A percentile compares a stretch with the other conserved stretches of the same genome.
These are phyloP conservation scores for Diorhabda sublineata DNA, from an alignment of 1,140 invertebrate genomes.

Conservation along the genomic window DNA sequence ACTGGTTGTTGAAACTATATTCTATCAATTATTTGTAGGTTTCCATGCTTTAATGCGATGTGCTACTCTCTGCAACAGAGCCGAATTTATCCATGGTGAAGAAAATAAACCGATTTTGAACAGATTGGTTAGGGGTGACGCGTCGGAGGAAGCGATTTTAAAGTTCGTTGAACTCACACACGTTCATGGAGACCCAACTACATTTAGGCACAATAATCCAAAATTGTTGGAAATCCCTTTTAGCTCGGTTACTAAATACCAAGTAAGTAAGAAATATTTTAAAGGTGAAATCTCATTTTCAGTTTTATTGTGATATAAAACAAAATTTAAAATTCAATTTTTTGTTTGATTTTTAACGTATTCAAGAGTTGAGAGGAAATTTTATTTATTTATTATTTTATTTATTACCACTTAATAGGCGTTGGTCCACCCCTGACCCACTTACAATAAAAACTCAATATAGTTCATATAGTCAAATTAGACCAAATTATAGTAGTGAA, in stretches of 20 bases:
- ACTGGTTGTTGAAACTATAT: not conserved
- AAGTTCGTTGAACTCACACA: constrained; percentile 70
- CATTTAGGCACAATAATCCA: constrained; percentile 55
- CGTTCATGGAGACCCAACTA: constrained; percentile 56
- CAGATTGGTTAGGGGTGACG: constrained; percentile 70
- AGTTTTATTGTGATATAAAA: too few species aligned
- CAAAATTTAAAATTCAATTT: too few species aligned
- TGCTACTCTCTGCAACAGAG: constrained; percentile 72
- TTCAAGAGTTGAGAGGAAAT: too few species aligned
- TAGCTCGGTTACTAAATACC: constrained; percentile 60
- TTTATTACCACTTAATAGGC: too few species aligned
- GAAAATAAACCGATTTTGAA: constrained; percentile 53
- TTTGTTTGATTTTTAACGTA: too few species aligned
- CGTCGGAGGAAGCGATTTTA: constrained; percentile 75
- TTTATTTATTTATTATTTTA: too few species aligned
- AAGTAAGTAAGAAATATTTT: constrained; percentile 38
- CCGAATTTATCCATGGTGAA: constrained; percentile 69
- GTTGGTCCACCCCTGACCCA: too few species aligned
- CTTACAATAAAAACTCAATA: too few species aligned
- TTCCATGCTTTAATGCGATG: constrained; percentile 57
- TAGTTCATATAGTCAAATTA: too few species aligned
- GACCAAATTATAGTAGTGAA: too few species aligned
- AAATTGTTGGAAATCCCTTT: constrained; percentile 83
- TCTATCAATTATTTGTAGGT: constrained; percentile 20
- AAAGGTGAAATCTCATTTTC: too few species aligned